Percentiles rank a stretch among this genome's conserved stretches.
Evolutionary conservation across 2,113 vertebrate species (phyloP).

Genomic region (Dascyllus trimaculatus): DNA sequence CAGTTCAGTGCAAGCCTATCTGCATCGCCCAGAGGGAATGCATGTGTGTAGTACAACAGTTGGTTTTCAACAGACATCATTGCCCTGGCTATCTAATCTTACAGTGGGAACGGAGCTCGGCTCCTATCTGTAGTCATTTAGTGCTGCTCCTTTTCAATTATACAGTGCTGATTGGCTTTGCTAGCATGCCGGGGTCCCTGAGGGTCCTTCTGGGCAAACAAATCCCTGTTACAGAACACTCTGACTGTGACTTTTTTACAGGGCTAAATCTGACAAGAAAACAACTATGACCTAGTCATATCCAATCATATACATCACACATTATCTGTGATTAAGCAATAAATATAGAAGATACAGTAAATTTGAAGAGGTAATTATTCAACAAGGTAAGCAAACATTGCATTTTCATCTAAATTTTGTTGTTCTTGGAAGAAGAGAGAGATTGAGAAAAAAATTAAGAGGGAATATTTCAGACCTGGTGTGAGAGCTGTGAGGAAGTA

Average conservation of each 20-base stretch:
- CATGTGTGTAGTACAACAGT: constrained; percentile 36
- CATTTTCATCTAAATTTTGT: too few species aligned
- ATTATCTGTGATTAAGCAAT: constrained; percentile 14
- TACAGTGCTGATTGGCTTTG: constrained; percentile 55
- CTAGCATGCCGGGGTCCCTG: constrained; percentile 44
- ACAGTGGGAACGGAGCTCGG: constrained; percentile 37
- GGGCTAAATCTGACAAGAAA: constrained; percentile 11
- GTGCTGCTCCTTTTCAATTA: constrained; percentile 68
- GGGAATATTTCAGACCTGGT: constrained; percentile 4
- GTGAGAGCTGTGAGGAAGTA: constrained; percentile 16
- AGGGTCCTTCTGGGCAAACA: constrained; percentile 54
- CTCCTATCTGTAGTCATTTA: constrained; percentile 63
- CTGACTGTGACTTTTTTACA: constrained; percentile 23
- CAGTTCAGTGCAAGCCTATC: constrained; percentile 44
- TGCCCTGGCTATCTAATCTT: constrained; percentile 64
- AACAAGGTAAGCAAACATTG: background rate
- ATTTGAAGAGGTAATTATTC: constrained; percentile 12
- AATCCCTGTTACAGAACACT: constrained; percentile 12
- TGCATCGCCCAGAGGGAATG: constrained; percentile 44
- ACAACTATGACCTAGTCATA: constrained; percentile 6
- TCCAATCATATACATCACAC: constrained; percentile 2
- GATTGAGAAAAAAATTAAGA: background rate
- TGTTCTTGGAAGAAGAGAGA: background rate
- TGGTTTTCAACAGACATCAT: constrained; percentile 55
- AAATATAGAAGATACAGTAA: background rate